Conservation (phyloP, 2,888 invertebrate genomes). For the Drosophila paranaensis region DNA sequence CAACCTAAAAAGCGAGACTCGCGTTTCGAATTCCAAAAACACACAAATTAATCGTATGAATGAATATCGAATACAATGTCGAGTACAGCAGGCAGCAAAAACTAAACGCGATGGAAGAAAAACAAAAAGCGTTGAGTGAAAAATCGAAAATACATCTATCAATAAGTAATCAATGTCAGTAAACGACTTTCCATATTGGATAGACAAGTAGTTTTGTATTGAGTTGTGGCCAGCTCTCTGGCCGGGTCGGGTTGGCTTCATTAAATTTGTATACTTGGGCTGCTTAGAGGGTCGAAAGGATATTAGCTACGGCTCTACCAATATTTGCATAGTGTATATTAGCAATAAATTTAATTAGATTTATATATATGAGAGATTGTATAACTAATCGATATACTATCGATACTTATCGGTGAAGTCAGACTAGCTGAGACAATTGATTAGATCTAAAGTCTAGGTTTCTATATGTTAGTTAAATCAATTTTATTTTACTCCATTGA, state of each 20-base stretch:
- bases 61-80: constrained; percentile 65
- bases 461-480: too few species aligned
- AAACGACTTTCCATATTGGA: constrained; percentile 19
- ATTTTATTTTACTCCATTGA: too few species aligned
- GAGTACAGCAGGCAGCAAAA: constrained; percentile 60
- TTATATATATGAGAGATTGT: too few species aligned
- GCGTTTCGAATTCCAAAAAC: constrained; percentile 51
- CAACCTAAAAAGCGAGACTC: constrained; percentile 29
- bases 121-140: constrained; percentile 17
- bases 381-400: too few species aligned
- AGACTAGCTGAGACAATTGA: too few species aligned
- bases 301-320: not conserved
- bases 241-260: constrained; percentile 23
- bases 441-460: too few species aligned
- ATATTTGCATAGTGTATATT: not conserved
- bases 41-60: constrained; percentile 67
- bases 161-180: constrained; percentile 62
- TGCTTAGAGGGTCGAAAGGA: not conserved
- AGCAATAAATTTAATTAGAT: not conserved
- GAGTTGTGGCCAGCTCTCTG: constrained; percentile 10
- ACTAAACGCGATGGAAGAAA: not conserved
- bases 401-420: too few species aligned
- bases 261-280: constrained; percentile 46
- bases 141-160: constrained; percentile 40
- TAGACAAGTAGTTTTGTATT: constrained; percentile 27